These are phyloP conservation scores for Lamprologus ornatipinnis DNA, from an alignment of 2,113 vertebrate genomes.

Conservation along the genomic window DNA sequence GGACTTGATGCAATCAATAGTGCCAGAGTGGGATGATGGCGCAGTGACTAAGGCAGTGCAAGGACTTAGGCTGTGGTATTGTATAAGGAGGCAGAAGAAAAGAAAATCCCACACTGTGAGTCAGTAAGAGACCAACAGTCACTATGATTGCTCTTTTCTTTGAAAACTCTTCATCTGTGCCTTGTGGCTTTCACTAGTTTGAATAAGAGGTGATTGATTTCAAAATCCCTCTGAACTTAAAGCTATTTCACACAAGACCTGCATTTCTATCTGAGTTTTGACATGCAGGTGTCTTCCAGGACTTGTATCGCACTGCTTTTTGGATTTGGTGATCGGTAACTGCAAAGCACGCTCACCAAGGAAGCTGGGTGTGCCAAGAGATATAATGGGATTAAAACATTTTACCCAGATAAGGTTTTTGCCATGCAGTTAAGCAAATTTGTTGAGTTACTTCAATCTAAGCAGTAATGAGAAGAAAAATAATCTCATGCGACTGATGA, in stretches of 20 bases:
- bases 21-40: conserved; percentile 12
- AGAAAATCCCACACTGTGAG: conserved; percentile 20
- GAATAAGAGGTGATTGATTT: conserved; percentile 13
- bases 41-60: background rate
- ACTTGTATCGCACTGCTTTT: background rate
- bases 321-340: background rate
- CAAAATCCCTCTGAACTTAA: background rate
- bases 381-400: background rate
- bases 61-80: conserved; percentile 1
- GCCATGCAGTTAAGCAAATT: background rate
- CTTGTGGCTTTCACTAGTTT: background rate
- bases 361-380: background rate
- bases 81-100: conserved; percentile 14
- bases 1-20: conserved; percentile 49
- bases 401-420: background rate
- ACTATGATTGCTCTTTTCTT: conserved; percentile 39
- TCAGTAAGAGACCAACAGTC: conserved; percentile 1
- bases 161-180: background rate
- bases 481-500: background rate
- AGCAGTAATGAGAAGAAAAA: background rate
- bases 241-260: background rate
- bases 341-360: background rate
- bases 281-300: background rate
- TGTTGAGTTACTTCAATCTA: background rate
- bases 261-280: background rate